Evolutionary conservation across 2,888 invertebrate genomes (phyloP), one percentile per base, ranked within the genome.

Genomic region (Eilema caniola): DNA sequence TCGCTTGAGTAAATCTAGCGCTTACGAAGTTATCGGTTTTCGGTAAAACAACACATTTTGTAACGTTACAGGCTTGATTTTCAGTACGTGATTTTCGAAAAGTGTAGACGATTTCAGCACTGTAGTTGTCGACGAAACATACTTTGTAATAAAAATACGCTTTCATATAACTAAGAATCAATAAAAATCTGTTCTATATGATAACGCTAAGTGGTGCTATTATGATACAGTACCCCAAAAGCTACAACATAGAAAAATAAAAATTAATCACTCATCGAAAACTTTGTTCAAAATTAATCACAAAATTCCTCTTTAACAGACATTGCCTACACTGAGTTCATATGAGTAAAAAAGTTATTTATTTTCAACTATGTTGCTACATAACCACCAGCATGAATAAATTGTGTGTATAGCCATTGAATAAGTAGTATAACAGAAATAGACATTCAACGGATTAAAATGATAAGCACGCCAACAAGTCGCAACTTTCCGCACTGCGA

Each of bases 401-500:
- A 59, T 25, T 25, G 4, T 28, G 28, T 53, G n/a, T 28, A 31
- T 12, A 63, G 57, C n/a, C 56, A 59, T 16, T 33, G 59, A 56
- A 80, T 59, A 67, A 41, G 56, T 24, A 2, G 70, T 73, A 67
- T 70, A 62, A 41, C 12, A 65, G 63, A 69, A 70, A 72, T 65
- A 74, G 72, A 23, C 57, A 24, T 56, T 41, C 33, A 69, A 64
- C 62, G 73, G 53, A 61, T 66, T 71, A 70, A 76, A 78, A 75
- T 75, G 67, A 76, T 72, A 78, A 82, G 68, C 72, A 72, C 66
- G 78, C 81, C 79, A 82, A 81, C 83, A 82, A 84, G 84, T 77
- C 80, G 77, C 81, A 75, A 83, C 78, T 80, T 84, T 86, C 89
- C 89, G 89, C 89, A 90, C 82, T 90, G 93, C 93, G 93, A 86